Percentiles rank a stretch among this genome's conserved stretches.
phyloP scores from a whole-genome alignment of 2,797 vertebrate species.

The Enteromius thamalakanensis region DNA sequence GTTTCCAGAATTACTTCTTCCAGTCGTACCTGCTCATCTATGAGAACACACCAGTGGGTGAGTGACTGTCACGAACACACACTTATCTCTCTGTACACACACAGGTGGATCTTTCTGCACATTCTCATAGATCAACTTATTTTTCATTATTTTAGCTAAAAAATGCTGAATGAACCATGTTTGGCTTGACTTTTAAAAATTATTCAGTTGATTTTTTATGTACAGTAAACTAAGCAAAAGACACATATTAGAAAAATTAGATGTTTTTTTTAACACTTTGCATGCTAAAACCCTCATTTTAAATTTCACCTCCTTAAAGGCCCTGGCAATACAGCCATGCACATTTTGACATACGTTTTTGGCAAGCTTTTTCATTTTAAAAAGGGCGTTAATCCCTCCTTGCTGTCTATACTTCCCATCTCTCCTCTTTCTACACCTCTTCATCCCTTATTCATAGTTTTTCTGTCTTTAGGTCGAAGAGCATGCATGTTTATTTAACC shows the following conservation, averaged over 20 bases:
- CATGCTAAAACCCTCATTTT: background rate
- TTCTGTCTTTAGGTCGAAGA: constrained; percentile 23
- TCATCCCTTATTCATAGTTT: constrained; percentile 34
- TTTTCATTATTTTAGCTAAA: background rate
- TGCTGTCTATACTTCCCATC: constrained; percentile 9
- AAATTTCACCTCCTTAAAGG: background rate
- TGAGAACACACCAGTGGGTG: constrained; percentile 79
- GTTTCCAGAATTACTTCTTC: constrained; percentile 82
- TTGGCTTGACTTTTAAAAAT: background rate
- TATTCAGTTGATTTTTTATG: constrained; percentile 3
- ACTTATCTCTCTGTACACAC: constrained; percentile 10
- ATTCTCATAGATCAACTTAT: background rate
- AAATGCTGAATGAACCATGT: background rate
- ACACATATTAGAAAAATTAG: background rate
- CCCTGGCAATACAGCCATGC: background rate
- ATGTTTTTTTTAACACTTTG: background rate
- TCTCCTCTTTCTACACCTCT: background rate
- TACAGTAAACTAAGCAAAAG: background rate
- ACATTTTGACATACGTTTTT: background rate
- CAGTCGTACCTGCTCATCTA: constrained; percentile 81
- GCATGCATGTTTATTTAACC: constrained; percentile 32
- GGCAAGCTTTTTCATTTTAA: background rate
- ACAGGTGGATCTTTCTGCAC: background rate
- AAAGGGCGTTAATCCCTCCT: background rate
- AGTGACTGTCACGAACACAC: constrained; percentile 62